Evolutionary conservation across 2,113 vertebrate species (phyloP).

Genomic region (Burhinus bistriatus): DNA sequence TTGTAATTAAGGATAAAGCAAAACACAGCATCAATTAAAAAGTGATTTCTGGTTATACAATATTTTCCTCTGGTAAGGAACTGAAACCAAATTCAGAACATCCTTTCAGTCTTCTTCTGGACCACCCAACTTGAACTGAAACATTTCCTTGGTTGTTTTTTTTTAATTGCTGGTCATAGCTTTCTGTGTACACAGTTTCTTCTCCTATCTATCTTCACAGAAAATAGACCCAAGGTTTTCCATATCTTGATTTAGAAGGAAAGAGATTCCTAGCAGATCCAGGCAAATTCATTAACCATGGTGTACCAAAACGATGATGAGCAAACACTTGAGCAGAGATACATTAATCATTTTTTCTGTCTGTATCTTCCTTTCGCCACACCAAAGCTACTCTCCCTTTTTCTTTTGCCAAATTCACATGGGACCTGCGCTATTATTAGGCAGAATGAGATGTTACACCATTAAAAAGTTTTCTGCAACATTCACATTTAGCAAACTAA

Average conservation of each 20-base stretch:
- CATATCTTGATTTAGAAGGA: background rate
- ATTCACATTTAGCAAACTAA: background rate
- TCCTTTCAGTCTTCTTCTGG: background rate
- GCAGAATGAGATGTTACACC: background rate
- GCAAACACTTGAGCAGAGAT: background rate
- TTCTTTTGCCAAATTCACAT: background rate
- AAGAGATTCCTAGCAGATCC: background rate
- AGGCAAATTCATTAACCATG: background rate
- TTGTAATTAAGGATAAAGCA: slow-evolving; percentile 1
- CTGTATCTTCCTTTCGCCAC: background rate
- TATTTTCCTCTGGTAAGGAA: background rate
- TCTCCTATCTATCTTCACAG: background rate
- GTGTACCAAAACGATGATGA: background rate
- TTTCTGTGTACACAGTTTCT: background rate
- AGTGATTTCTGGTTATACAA: background rate
- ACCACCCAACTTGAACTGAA: background rate
- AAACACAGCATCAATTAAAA: slow-evolving; percentile 1
- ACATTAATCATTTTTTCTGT: background rate
- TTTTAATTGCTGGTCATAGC: background rate
- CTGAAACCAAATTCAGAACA: background rate
- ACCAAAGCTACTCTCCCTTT: background rate
- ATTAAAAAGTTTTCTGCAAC: background rate
- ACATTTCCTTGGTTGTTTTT: background rate
- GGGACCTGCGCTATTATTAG: background rate
- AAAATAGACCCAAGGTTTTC: background rate